phyloP scores from a whole-genome alignment of 2,113 vertebrate species.

The Bubo blakistoni region DNA sequence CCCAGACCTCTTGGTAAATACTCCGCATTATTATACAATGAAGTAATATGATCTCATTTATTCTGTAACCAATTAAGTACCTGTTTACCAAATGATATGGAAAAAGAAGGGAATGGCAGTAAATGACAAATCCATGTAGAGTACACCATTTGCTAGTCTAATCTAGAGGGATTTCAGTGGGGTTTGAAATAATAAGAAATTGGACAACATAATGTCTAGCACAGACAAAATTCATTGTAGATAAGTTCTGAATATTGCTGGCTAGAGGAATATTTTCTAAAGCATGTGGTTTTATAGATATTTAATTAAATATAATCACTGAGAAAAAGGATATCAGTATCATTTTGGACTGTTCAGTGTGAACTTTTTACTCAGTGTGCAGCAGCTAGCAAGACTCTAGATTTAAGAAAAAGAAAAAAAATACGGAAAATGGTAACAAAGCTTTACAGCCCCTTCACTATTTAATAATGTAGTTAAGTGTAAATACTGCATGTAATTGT shows the following conservation, averaged over 20 bases:
- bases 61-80: neutral
- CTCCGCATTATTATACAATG: neutral
- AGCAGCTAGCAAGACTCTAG: neutral
- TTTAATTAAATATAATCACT: neutral
- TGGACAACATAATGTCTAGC: neutral
- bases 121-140: neutral
- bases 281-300: neutral
- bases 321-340: neutral
- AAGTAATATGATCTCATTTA: neutral
- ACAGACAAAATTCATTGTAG: neutral
- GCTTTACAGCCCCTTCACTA: neutral
- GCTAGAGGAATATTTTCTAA: neutral
- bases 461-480: neutral
- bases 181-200: neutral
- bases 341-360: neutral
- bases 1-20: slow-evolving; percentile 92
- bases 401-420: neutral
- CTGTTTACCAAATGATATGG: neutral
- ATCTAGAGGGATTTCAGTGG: neutral
- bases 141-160: neutral
- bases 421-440: neutral
- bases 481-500: neutral
- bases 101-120: neutral
- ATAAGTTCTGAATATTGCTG: neutral
- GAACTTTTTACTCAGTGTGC: neutral